These are phyloP conservation scores for Champsocephalus esox DNA, from an alignment of 2,797 vertebrate species.

Conservation along the genomic window DNA sequence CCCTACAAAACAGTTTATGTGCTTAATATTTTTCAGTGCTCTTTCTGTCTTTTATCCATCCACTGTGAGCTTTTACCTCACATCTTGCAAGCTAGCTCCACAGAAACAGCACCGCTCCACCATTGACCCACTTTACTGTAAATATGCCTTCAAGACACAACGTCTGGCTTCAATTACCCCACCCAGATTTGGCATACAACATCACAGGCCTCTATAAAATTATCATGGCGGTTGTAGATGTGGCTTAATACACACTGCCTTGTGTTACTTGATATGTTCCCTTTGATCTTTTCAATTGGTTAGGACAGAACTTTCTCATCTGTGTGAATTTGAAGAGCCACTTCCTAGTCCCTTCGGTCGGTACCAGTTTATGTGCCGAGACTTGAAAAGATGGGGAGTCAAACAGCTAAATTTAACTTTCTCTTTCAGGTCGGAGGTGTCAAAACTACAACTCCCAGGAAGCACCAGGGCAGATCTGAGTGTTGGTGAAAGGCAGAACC, in stretches of 20 bases:
- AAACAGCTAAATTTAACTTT: constrained; percentile 11
- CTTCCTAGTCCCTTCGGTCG: constrained; percentile 16
- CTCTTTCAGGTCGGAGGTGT: constrained; percentile 81
- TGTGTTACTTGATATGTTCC: constrained; percentile 71
- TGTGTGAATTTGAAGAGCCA: constrained; percentile 38
- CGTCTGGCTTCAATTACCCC: constrained; percentile 85
- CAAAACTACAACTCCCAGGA: constrained; percentile 60
- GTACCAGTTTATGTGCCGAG: constrained; percentile 7
- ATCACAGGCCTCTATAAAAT: constrained; percentile 81
- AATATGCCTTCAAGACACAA: constrained; percentile 72
- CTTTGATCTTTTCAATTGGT: constrained; percentile 69
- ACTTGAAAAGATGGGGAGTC: not conserved
- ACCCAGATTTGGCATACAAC: constrained; percentile 70
- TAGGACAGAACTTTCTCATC: constrained; percentile 48
- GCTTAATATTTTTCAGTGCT: not conserved
- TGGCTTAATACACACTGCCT: constrained; percentile 67
- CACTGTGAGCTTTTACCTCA: constrained; percentile 23
- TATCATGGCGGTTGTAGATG: constrained; percentile 74
- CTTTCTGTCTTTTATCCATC: not conserved
- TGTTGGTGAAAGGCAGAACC: not conserved
- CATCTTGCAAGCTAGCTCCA: constrained; percentile 38
- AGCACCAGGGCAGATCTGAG: constrained; percentile 54
- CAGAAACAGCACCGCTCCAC: constrained; percentile 35
- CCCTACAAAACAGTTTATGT: not conserved
- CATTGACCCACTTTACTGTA: constrained; percentile 77